These are phyloP conservation scores for Shargacucullia verbasci DNA, from an alignment of 2,888 invertebrate genomes.

Conservation along the genomic window DNA sequence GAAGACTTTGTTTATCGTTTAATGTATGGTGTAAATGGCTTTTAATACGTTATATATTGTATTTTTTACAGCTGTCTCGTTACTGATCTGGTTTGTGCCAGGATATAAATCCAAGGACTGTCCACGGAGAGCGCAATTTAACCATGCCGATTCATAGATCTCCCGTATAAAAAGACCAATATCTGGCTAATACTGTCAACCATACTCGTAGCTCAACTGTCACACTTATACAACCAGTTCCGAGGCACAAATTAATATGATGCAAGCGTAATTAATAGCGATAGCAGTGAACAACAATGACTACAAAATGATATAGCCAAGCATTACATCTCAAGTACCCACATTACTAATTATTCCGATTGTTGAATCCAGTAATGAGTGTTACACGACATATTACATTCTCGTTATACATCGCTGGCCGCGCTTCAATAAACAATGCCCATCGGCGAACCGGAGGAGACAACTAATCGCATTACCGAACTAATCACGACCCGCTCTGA, in stretches of 20 bases:
- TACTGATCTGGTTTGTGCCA: too few relatives aligned
- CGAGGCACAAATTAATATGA: constrained; percentile 48
- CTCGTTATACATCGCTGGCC: constrained; percentile 44
- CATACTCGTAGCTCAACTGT: constrained; percentile 5
- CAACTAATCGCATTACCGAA: constrained; percentile 90
- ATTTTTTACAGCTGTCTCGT: too few relatives aligned
- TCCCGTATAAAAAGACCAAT: not conserved
- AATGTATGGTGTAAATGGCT: too few relatives aligned
- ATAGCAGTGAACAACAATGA: constrained; percentile 34
- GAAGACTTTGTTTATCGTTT: not conserved
- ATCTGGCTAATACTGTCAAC: constrained; percentile 1
- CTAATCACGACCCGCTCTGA: constrained; percentile 90
- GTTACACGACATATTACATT: constrained; percentile 34
- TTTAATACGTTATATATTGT: too few relatives aligned
- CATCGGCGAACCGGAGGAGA: constrained; percentile 60
- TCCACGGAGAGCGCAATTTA: too few relatives aligned
- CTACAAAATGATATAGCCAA: constrained; percentile 30
- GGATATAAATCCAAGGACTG: too few relatives aligned
- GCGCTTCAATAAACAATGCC: constrained; percentile 64
- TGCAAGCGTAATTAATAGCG: constrained; percentile 46
- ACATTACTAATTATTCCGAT: constrained; percentile 52
- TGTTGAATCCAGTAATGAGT: constrained; percentile 47
- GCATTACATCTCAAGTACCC: constrained; percentile 41
- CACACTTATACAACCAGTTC: constrained; percentile 14
- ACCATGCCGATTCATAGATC: too few relatives aligned